Evolutionary conservation across 2,888 invertebrate species (phyloP).

Genomic region (Drosophila quinaria): DNA sequence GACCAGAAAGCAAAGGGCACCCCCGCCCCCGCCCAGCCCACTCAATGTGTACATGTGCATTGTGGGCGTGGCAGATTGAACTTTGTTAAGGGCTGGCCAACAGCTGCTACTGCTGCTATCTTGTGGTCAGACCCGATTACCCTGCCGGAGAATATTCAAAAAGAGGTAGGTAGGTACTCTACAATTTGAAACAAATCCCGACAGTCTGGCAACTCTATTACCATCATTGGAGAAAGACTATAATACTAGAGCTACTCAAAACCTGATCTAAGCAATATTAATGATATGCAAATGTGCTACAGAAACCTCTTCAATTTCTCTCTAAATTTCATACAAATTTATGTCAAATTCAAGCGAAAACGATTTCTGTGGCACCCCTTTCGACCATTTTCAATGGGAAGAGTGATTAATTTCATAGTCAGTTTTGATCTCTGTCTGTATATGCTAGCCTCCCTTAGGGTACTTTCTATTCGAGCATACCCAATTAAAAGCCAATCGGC

Average conservation of each 20-base stretch:
- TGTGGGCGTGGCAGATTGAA: conserved; percentile 21
- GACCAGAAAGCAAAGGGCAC: conserved; percentile 47
- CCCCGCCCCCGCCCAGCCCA: conserved; percentile 5
- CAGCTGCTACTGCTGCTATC: conserved; percentile 10
- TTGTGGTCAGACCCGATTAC: conserved; percentile 8
- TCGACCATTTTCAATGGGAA: no score
- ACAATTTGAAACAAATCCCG: not conserved
- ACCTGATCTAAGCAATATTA: no score
- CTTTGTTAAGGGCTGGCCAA: not conserved
- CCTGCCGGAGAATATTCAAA: not conserved
- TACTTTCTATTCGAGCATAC: conserved; percentile 7
- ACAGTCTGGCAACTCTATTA: not conserved
- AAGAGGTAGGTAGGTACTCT: not conserved
- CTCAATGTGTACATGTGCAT: not conserved
- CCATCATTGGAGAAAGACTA: not conserved
- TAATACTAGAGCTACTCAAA: not conserved
- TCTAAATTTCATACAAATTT: no score
- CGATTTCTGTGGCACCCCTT: no score
- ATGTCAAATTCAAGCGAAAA: no score
- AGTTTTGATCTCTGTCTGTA: not conserved
- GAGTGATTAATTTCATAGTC: no score
- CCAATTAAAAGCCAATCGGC: not conserved
- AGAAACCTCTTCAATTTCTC: no score
- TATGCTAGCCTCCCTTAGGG: not conserved
- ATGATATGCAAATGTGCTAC: no score